A percentile compares a stretch with the other conserved stretches of the same genome.
Evolutionary conservation across 2,888 invertebrate species (phyloP).

Genomic region (Steinernema hermaphroditum): DNA sequence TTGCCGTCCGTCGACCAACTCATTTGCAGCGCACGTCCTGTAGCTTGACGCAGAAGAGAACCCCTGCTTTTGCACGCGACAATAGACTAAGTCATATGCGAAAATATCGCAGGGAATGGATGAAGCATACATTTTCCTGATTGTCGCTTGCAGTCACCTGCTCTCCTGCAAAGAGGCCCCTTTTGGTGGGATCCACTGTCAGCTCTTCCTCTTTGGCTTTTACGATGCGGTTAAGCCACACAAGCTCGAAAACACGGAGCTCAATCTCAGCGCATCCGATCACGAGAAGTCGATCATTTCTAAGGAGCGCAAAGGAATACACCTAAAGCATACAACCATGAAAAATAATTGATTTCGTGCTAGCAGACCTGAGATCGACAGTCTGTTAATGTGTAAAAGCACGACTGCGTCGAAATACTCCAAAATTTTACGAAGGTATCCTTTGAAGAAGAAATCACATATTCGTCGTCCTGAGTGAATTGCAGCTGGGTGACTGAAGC

Average conservation of each 20-base stretch:
- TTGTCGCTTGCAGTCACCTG: slow-evolving; percentile 50
- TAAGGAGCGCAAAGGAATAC: slow-evolving; percentile 81
- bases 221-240: slow-evolving; percentile 62
- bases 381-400: slow-evolving; percentile 90
- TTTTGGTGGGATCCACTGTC: neutral
- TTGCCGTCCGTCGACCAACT: slow-evolving; percentile 76
- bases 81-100: slow-evolving; percentile 70
- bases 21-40: slow-evolving; percentile 79
- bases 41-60: slow-evolving; percentile 78
- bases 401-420: slow-evolving; percentile 91
- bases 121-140: slow-evolving; percentile 38
- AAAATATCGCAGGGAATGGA: neutral
- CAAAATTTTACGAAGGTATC: slow-evolving; percentile 95
- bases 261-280: slow-evolving; percentile 84
- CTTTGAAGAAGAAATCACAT: slow-evolving; percentile 74
- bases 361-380: slow-evolving; percentile 72
- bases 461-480: slow-evolving; percentile 67
- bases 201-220: slow-evolving; percentile 66
- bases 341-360: neutral
- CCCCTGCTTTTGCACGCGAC: slow-evolving; percentile 80
- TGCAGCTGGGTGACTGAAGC: slow-evolving; percentile 78
- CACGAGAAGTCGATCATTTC: slow-evolving; percentile 81
- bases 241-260: slow-evolving; percentile 76
- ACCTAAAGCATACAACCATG: slow-evolving; percentile 67
- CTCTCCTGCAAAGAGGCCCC: slow-evolving; percentile 35